Evolutionary conservation across 2,888 invertebrate species (phyloP).

Genomic region (Oscheius sp.): DNA sequence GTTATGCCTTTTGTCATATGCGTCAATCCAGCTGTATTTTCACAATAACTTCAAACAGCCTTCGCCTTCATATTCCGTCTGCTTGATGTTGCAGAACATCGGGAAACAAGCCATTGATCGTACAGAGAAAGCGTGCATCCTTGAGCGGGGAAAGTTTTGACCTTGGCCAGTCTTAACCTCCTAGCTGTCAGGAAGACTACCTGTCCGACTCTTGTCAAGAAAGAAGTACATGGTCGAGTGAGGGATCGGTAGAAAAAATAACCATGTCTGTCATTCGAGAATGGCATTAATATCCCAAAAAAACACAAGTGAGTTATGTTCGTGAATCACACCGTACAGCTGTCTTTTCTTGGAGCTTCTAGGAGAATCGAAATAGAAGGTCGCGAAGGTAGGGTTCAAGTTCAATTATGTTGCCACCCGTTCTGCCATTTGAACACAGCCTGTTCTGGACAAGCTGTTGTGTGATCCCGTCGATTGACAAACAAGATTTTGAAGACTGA

Average conservation of each 20-base stretch:
- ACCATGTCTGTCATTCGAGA: neutral
- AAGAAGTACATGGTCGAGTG: neutral
- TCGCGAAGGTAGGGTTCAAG: slow-evolving; percentile 6
- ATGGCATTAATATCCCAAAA: slow-evolving; percentile 1
- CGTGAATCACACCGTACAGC: neutral
- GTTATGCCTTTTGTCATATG: too few relatives aligned
- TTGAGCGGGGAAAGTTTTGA: slow-evolving; percentile 32
- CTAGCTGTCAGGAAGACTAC: slow-evolving; percentile 26
- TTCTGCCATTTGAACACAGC: slow-evolving; percentile 29
- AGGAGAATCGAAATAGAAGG: slow-evolving; percentile 5
- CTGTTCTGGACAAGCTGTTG: slow-evolving; percentile 28
- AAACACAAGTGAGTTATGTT: neutral
- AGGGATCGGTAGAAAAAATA: neutral
- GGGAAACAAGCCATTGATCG: slow-evolving; percentile 23
- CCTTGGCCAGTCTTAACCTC: slow-evolving; percentile 31
- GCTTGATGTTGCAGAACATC: slow-evolving; percentile 7
- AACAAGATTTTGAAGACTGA: slow-evolving; percentile 28
- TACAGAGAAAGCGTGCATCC: slow-evolving; percentile 27
- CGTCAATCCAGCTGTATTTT: too few relatives aligned
- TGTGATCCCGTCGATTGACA: slow-evolving; percentile 26
- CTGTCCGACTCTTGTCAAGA: slow-evolving; percentile 4
- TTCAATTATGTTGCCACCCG: slow-evolving; percentile 26
- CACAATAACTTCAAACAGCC: too few relatives aligned
- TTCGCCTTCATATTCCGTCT: neutral
- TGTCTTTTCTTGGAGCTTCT: neutral